Evolutionary conservation across 2,888 invertebrate species (phyloP).

Genomic region (Synergus laeviventris): DNA sequence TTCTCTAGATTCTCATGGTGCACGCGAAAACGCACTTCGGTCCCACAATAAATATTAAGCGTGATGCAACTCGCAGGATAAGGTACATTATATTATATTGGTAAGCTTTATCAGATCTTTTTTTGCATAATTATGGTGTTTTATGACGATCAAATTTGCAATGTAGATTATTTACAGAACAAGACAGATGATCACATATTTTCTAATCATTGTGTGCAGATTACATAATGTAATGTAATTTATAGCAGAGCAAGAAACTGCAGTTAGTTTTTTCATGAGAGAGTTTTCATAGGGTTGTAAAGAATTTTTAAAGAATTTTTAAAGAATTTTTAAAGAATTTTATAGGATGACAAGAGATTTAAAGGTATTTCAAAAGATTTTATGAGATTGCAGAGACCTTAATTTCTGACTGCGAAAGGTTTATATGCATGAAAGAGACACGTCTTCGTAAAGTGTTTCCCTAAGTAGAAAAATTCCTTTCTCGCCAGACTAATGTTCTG

Average conservation of each 20-base stretch:
- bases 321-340: too few relatives aligned
- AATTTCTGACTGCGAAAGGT: not conserved
- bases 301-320: too few relatives aligned
- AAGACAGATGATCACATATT: not conserved
- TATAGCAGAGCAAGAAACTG: too few relatives aligned
- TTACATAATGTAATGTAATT: too few relatives aligned
- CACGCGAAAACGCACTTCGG: slow-evolving; percentile 1
- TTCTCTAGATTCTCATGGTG: not conserved
- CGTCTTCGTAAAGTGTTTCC: not conserved
- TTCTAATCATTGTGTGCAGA: not conserved
- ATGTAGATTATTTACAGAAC: not conserved
- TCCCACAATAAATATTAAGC: not conserved
- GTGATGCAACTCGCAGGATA: not conserved
- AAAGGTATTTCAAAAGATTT: too few relatives aligned
- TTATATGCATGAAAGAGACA: not conserved
- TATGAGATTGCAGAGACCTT: too few relatives aligned
- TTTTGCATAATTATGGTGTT: not conserved
- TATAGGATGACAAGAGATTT: too few relatives aligned
- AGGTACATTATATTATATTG: not conserved
- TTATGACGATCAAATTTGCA: not conserved
- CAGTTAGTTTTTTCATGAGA: too few relatives aligned
- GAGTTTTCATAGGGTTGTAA: too few relatives aligned
- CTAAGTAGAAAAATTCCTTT: not conserved
- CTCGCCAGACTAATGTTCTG: not conserved
- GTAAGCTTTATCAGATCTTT: not conserved